Evolutionary conservation across 37 sponge, comb jelly and placozoan genomes (phyloP).

Genomic region (Crambe crambe): DNA sequence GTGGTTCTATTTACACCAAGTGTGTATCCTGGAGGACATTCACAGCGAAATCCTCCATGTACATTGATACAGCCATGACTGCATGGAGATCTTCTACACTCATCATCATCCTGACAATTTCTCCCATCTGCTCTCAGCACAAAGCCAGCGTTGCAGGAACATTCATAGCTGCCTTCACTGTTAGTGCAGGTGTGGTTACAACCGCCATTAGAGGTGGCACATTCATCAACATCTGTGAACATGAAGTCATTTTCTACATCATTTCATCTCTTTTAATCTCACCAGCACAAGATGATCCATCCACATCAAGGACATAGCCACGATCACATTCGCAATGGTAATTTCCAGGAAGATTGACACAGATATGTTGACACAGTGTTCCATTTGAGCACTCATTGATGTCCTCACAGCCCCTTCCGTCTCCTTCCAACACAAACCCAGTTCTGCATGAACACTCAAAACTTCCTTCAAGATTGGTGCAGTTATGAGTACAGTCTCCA

Average conservation of each 20-base stretch:
- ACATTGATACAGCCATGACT: background rate
- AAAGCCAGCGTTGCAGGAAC: slow-evolving; percentile 33
- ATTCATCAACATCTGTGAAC: slow-evolving; percentile 21
- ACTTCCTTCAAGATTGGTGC: slow-evolving; percentile 21
- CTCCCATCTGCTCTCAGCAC: background rate
- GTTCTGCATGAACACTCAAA: slow-evolving; percentile 19
- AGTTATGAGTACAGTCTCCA: slow-evolving; percentile 37
- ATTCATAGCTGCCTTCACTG: slow-evolving; percentile 19
- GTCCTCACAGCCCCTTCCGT: background rate
- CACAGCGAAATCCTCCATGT: background rate
- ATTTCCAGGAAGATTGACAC: background rate
- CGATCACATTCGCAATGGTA: background rate
- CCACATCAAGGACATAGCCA: background rate
- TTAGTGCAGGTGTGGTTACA: slow-evolving; percentile 40
- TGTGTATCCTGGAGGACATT: background rate
- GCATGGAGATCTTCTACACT: background rate
- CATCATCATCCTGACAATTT: background rate
- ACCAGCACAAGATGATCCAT: background rate
- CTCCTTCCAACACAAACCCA: slow-evolving; percentile 10
- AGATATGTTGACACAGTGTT: background rate
- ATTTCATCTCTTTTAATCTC: too few relatives aligned
- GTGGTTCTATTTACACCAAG: background rate
- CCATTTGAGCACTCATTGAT: background rate
- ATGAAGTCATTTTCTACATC: too few relatives aligned
- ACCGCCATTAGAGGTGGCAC: slow-evolving; percentile 3